Evolutionary conservation across 2,113 vertebrate species (phyloP), one percentile per base, ranked within the genome.

Genomic region (Equus quagga): DNA sequence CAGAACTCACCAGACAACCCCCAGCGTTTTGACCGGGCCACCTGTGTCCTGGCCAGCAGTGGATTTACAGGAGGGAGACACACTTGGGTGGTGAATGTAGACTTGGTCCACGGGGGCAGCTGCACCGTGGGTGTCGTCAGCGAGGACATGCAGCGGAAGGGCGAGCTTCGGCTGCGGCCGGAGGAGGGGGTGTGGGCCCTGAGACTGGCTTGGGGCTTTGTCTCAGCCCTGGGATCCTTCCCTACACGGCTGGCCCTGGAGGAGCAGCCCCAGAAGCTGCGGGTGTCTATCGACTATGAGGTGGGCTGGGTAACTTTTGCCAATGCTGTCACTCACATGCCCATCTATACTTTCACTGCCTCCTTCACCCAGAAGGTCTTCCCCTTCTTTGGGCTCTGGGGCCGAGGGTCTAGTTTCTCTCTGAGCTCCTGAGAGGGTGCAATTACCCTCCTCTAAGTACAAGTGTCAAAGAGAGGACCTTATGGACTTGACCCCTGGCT

Each of bases 241-340:
- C 98, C 98, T 13, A 98, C 98, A 3, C 72, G 41, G 1, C 72
- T 99, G 70, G 97, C 98, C 67, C 96, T 99, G 33, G 97, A 96
- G 3, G 98, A 98, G 0, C 98, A 95, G 24, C 99, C 99, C 19
- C 98, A 51, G 79, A 99, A 96, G 75, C 97, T 99, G 83, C 98
- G 98, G 0, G 98, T 99, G 36, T 99, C 98, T 87, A 94, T 99
- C 91, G 99, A 99, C 97, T 99, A 99, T 0, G 96, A 98, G 0
- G 99, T 98, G 54, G 99, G 99, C 23, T 98, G 97, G 13, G 99
- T 99, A 93, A 99, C 99, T 5, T 99, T 99, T 82, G 98, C 97
- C 97, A 99, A 99, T 0, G 90, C 98, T 0, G 98, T 98, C 5
- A 98, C 98, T 0, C 99, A 98, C 1, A 72, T 97, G 33, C 99